Evolutionary conservation across 2,888 invertebrate species (phyloP), one percentile per base, ranked within the genome.

Genomic region (Glaucopsyche alexis): DNA sequence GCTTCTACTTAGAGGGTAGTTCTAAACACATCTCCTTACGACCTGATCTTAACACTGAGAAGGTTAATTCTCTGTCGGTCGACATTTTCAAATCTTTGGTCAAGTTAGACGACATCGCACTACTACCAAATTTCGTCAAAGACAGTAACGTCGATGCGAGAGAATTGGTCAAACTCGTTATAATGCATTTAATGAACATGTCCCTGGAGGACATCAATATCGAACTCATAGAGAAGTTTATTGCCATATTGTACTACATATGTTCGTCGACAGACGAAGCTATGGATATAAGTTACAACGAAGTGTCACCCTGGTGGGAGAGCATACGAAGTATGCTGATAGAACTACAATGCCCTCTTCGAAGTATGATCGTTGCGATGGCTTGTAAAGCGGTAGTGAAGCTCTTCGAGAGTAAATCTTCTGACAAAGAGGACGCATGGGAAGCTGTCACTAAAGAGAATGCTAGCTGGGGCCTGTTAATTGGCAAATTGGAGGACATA

Each of bases 401-500:
- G 85, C 89, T 82, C 74, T 89, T 90, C 73, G 92, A 91, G 88
- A 80, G 78, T 42, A 84, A 84, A 73, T 86, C 85, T 72, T 87
- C 91, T 52, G 93, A 88, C 74, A 90, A 89, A 42, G 94, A 94
- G 47, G 95, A 94, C 70, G 89, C 94, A 65, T 98, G 97, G 97
- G 97, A 97, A 84, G 95, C 95, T 72, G 95, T 98, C 72, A 96
- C 97, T 1, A 95, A 96, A 78, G 98, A 98, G 83, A 95, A 95
- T 80, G 96, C 97, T 64, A 95, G 96, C 83, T 98, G 98, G 97
- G 96, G 96, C 16, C 90, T 97, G 70, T 90, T 98, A 1, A 96
- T 97, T 60, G 97, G 96, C 72, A 98, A 98, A 91, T 93, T 98
- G 67, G 98, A 98, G 85, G 98, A 98, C 84, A 94, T 98, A 76